phyloP scores from a whole-genome alignment of 2,797 vertebrate species.

The Cuculus canorus region DNA sequence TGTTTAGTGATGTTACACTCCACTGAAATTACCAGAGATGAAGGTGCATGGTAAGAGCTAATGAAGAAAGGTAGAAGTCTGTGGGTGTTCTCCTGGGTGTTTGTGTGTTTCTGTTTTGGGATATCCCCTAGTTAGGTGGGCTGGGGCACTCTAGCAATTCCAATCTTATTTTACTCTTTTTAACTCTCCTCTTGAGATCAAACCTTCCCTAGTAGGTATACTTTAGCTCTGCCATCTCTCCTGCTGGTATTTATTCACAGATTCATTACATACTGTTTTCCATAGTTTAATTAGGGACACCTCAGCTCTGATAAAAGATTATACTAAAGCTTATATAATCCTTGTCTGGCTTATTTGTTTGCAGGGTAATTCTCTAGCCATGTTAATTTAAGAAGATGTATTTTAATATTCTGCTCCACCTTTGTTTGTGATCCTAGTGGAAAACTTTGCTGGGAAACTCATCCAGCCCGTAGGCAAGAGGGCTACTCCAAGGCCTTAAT shows the following conservation, averaged over 20 bases:
- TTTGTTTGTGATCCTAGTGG: not conserved
- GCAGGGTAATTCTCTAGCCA: conserved; percentile 14
- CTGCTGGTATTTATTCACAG: conserved; percentile 21
- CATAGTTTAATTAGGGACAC: conserved; percentile 40
- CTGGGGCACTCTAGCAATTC: not conserved
- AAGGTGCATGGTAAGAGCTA: not conserved
- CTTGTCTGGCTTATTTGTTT: conserved; percentile 29
- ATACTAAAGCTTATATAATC: conserved; percentile 39
- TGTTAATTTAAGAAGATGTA: not conserved
- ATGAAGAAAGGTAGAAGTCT: not conserved
- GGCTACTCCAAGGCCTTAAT: rapidly evolving
- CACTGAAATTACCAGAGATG: not conserved
- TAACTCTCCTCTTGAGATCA: not conserved
- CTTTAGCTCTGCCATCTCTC: not conserved
- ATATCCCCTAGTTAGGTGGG: not conserved
- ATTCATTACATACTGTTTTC: conserved; percentile 32
- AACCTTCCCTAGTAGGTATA: not conserved
- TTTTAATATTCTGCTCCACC: not conserved
- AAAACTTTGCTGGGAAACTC: not conserved
- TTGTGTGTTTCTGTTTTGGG: not conserved
- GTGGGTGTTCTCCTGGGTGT: not conserved
- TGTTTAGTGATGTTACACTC: not conserved
- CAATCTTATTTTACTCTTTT: not conserved
- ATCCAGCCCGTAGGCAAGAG: not conserved
- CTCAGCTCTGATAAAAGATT: conserved; percentile 38